These are phyloP conservation scores for Pararge aegeria DNA, from an alignment of 1,140 invertebrate genomes.

Conservation along the genomic window DNA sequence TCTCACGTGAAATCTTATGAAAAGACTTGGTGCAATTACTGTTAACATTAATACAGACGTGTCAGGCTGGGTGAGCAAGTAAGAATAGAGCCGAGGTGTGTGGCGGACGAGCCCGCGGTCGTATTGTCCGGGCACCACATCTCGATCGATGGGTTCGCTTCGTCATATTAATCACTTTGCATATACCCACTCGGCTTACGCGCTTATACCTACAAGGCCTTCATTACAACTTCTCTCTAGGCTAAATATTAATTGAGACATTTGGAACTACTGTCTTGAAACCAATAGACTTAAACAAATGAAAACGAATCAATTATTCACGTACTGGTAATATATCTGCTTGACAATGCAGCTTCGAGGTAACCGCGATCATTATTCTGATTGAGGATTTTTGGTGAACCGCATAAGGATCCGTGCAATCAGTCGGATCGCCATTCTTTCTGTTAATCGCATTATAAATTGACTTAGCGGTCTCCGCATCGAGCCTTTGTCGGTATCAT, in stretches of 20 bases:
- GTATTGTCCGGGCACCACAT: constrained; percentile 50
- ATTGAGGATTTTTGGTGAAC: constrained; percentile 49
- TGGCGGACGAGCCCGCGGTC: constrained; percentile 17
- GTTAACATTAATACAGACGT: constrained; percentile 47
- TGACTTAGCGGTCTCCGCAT: constrained; percentile 53
- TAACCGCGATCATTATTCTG: constrained; percentile 47
- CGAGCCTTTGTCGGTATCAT: constrained; percentile 56
- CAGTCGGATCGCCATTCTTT: constrained; percentile 65
- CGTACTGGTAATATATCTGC: constrained; percentile 25
- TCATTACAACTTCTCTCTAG: constrained; percentile 73
- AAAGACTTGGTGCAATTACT: constrained; percentile 55
- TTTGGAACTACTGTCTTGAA: constrained; percentile 62
- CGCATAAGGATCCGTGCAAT: constrained; percentile 56
- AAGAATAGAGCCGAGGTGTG: constrained; percentile 30
- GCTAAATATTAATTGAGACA: constrained; percentile 77
- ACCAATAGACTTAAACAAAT: constrained; percentile 51
- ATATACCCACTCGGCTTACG: constrained; percentile 69
- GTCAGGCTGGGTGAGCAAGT: constrained; percentile 30
- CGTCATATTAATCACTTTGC: constrained; percentile 66
- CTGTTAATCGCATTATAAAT: constrained; percentile 74
- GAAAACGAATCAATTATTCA: constrained; percentile 51
- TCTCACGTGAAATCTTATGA: constrained; percentile 62
- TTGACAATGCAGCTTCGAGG: constrained; percentile 28
- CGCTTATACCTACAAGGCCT: constrained; percentile 54
- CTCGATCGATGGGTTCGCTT: constrained; percentile 56